phyloP scores from a whole-genome alignment of 2,888 invertebrate genomes.

The Mythimna ferrago region DNA sequence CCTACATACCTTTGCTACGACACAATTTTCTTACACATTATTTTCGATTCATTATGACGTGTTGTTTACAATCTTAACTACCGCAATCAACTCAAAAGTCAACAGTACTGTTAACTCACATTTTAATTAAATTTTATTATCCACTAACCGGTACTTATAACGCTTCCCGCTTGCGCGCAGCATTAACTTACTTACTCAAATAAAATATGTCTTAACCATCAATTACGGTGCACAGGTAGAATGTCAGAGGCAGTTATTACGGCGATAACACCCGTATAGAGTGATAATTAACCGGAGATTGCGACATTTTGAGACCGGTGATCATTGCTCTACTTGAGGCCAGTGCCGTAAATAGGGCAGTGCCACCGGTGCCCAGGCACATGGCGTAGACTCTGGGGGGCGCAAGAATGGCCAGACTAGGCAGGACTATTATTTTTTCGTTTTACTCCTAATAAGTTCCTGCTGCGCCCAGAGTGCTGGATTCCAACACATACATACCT shows the following conservation, averaged over 20 bases:
- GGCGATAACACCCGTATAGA: constrained; percentile 37
- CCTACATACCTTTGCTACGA: not conserved
- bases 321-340: constrained; percentile 69
- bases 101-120: constrained; percentile 36
- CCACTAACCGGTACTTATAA: constrained; percentile 49
- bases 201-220: constrained; percentile 40
- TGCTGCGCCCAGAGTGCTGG: too few species aligned
- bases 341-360: constrained; percentile 1
- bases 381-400: too few species aligned
- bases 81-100: constrained; percentile 13
- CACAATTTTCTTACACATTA: not conserved
- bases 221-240: constrained; percentile 41
- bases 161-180: constrained; percentile 43
- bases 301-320: constrained; percentile 51
- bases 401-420: too few species aligned
- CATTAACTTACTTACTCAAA: constrained; percentile 36
- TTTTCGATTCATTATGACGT: constrained; percentile 3
- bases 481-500: too few species aligned
- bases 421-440: too few species aligned
- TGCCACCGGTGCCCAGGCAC: too few species aligned
- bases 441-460: too few species aligned
- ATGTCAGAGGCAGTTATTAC: constrained; percentile 48
- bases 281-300: constrained; percentile 60
- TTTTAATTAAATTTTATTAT: constrained; percentile 54
- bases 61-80: constrained; percentile 13